These are phyloP conservation scores for Monochamus alternatus DNA, from an alignment of 2,888 invertebrate species.

Conservation along the genomic window DNA sequence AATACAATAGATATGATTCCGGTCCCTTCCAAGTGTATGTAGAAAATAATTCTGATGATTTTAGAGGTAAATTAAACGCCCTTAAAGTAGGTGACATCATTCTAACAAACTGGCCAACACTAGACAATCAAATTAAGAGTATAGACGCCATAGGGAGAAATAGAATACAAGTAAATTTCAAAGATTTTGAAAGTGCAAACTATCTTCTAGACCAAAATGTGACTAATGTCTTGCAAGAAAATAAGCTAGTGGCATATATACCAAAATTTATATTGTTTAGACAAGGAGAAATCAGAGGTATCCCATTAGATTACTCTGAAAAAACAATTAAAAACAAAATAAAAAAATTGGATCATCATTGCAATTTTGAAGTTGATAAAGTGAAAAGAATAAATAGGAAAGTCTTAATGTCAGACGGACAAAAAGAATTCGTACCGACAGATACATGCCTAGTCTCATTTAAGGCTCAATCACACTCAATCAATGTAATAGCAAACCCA, in stretches of 20 bases:
- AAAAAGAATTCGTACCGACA: neutral
- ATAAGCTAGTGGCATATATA: slow-evolving; percentile 12
- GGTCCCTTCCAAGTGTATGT: slow-evolving; percentile 9
- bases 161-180: slow-evolving; percentile 8
- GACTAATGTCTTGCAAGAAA: neutral
- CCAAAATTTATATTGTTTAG: slow-evolving; percentile 27
- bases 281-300: slow-evolving; percentile 11
- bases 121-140: slow-evolving; percentile 20
- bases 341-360: neutral
- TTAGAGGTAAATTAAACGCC: slow-evolving; percentile 10
- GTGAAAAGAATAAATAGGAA: neutral
- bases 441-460: neutral
- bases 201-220: neutral
- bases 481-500: slow-evolving; percentile 5
- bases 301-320: slow-evolving; percentile 8
- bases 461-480: neutral
- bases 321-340: neutral
- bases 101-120: neutral
- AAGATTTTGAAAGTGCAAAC: neutral
- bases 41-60: slow-evolving; percentile 21
- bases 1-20: neutral
- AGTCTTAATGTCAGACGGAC: neutral
- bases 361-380: too few relatives aligned
- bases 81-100: slow-evolving; percentile 26
- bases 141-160: slow-evolving; percentile 25